Base-by-base conservation (phyloP, 2,113 vertebrate genomes). In the Rissa tridactyla region DNA sequence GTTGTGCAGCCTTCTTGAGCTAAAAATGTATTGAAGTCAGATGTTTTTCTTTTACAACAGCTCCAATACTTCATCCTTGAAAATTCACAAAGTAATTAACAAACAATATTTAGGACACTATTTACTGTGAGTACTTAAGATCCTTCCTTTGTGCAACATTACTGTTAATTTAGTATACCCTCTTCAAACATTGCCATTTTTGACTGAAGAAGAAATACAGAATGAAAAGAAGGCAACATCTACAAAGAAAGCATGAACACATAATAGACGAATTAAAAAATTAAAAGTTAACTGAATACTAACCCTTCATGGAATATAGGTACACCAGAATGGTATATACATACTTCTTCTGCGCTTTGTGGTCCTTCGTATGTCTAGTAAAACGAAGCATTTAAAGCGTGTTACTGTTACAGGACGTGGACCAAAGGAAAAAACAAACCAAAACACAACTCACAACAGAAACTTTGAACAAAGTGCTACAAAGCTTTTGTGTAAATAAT, bases 21-120 rank as follows among this genome's bases (percentile, higher is more conserved):
- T 95, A 99, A 99, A 97, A 99, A 99, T 5, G 98, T 98, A 89
- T 98, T 99, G 96, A 99, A 99, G 97, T 99, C 99, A 8, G 99
- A 99, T 9, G 99, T 99, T 99, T 99, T 99, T 97, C 98, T 99
- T 96, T 98, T 99, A 96, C 99, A 99, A 96, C 99, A 99, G 97
- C 98, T 99, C 99, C 99, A 99, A 92, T 99, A 99, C 97, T 99
- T 99, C 99, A 99, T 99, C 98, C 99, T 99, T 96, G 86, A 94
- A 95, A 92, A 80, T 76, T 73, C 17, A 8, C 89, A 94, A 92
- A 91, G 27, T 19, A 92, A 94, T 96, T 76, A 90, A 82, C 6
- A 96, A 92, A 62, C 27, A 95, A 16, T 66, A 75, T 73, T 94
- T 88, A 92, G 60, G 64, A 76, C n/a, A 36, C 4, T 46, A 12